These are phyloP conservation scores for Aphelocoma coerulescens DNA, from an alignment of 2,113 vertebrate genomes.

Conservation along the genomic window DNA sequence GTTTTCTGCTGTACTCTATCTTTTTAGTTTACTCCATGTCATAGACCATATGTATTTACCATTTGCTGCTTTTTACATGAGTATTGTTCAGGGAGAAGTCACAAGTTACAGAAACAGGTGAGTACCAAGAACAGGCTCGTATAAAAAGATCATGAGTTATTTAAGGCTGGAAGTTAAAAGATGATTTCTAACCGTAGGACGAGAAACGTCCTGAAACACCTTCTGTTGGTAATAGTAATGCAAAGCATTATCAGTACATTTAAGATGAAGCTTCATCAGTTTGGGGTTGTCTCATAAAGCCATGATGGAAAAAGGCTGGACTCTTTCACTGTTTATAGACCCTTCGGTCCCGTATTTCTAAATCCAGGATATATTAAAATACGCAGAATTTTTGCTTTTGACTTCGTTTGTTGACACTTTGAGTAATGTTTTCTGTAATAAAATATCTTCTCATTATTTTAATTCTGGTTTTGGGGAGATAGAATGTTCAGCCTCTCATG, in stretches of 20 bases:
- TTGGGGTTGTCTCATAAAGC: background rate
- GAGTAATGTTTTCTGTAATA: conserved; percentile 6
- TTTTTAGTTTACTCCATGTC: background rate
- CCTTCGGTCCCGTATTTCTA: background rate
- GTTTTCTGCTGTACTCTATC: background rate
- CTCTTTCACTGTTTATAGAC: background rate
- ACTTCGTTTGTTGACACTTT: background rate
- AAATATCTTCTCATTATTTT: conserved; percentile 10
- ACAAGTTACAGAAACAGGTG: background rate
- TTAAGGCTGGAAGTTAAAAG: background rate
- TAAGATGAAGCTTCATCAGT: background rate
- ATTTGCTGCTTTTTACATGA: background rate
- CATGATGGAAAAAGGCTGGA: background rate
- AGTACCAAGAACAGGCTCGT: background rate
- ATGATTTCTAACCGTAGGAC: background rate
- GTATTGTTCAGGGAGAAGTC: background rate
- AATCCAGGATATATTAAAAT: background rate
- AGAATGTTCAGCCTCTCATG: background rate
- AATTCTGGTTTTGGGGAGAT: background rate
- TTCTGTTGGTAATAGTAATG: background rate
- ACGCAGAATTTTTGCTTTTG: background rate
- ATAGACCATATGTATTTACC: background rate
- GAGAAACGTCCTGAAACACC: background rate
- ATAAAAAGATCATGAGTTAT: background rate
- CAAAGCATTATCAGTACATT: background rate